phyloP scores from a whole-genome alignment of 2,113 vertebrate genomes.

The Sinocyclocheilus maitianheensis region DNA sequence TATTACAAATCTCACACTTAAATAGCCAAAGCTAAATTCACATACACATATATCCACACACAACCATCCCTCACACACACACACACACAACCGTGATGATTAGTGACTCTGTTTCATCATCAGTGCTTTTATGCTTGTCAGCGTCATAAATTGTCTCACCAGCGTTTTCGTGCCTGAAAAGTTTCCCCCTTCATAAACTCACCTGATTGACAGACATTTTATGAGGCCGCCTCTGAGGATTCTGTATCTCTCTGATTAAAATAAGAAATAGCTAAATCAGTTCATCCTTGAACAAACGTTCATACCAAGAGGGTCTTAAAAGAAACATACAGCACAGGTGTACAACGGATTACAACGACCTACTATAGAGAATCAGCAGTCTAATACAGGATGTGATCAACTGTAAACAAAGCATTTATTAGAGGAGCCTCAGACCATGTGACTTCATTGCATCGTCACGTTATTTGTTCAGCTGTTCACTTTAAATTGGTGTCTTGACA shows the following conservation, averaged over 20 bases:
- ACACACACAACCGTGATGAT: too few species aligned
- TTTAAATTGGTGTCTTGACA: constrained; percentile 30
- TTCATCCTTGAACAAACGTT: not conserved
- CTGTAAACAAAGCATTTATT: not conserved
- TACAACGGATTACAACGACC: not conserved
- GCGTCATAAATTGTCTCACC: constrained; percentile 39
- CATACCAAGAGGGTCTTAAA: not conserved
- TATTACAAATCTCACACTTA: too few species aligned
- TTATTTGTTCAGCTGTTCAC: not conserved
- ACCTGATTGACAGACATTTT: constrained; percentile 45
- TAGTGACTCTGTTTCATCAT: too few species aligned
- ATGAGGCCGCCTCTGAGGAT: not conserved
- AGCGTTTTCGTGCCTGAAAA: constrained; percentile 9
- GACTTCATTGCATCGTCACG: not conserved
- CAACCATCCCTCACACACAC: too few species aligned
- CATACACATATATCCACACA: too few species aligned
- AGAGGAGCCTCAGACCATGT: not conserved
- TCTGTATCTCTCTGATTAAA: constrained; percentile 25
- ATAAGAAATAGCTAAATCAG: not conserved
- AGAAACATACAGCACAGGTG: not conserved
- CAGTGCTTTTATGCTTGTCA: constrained; percentile 21
- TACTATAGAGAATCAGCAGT: not conserved
- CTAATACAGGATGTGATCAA: not conserved
- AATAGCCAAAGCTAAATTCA: too few species aligned
- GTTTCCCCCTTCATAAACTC: constrained; percentile 43